Evolutionary conservation across 53 echinoderm and acorn worm species (phyloP).

Genomic region (Luidia sarsii): DNA sequence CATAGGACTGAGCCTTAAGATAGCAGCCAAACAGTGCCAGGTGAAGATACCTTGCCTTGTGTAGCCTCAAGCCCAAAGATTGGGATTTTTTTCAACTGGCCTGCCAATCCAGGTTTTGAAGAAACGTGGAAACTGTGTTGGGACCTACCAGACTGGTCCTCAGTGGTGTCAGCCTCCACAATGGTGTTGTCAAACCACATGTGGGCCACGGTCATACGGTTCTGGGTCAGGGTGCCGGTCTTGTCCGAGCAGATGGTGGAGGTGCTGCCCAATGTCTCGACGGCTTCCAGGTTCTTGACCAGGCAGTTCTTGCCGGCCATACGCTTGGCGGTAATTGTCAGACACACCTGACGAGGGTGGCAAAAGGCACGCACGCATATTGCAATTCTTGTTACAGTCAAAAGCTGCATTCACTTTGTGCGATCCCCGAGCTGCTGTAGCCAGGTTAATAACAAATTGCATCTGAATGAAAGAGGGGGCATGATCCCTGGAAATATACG

Average conservation of each 20-base stretch:
- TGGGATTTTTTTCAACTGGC: too few relatives aligned
- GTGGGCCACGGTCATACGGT: conserved; percentile 98
- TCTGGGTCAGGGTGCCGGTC: conserved; percentile 99
- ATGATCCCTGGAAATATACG: too few relatives aligned
- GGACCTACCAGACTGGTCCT: conserved; percentile 97
- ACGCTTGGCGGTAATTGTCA: conserved; percentile 99
- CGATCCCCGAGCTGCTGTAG: neutral
- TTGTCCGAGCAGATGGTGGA: conserved; percentile 99
- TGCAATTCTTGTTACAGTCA: too few relatives aligned
- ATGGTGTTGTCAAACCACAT: conserved; percentile 99
- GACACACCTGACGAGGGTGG: conserved; percentile 94
- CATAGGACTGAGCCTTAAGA: too few relatives aligned
- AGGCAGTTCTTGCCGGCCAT: conserved; percentile 99
- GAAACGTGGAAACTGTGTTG: too few relatives aligned
- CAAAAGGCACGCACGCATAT: too few relatives aligned
- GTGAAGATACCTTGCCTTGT: too few relatives aligned
- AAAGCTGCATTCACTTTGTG: neutral
- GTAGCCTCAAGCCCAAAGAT: too few relatives aligned
- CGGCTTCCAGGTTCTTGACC: conserved; percentile 99
- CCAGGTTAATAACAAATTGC: too few relatives aligned
- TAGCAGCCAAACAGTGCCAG: too few relatives aligned
- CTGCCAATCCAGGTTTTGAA: too few relatives aligned
- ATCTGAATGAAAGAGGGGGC: too few relatives aligned
- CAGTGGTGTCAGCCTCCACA: conserved; percentile 97
- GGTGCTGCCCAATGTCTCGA: conserved; percentile 97